These are phyloP conservation scores for Boloria euphrosyne DNA, from an alignment of 2,888 invertebrate species.

Conservation along the genomic window DNA sequence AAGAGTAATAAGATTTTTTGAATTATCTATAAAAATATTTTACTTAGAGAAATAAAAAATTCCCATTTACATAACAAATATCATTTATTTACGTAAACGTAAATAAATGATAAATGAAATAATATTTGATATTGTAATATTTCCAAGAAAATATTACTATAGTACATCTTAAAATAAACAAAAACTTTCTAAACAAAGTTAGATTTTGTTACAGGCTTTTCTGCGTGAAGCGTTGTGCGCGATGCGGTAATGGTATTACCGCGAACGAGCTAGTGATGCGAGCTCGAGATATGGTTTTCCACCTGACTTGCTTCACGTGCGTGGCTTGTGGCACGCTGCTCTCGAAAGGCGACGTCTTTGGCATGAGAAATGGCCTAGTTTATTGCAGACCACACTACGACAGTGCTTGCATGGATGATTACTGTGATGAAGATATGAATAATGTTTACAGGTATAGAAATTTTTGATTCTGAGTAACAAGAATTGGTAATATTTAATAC, in stretches of 20 bases:
- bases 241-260: slow-evolving; percentile 92
- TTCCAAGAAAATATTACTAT: no score
- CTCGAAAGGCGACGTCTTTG: slow-evolving; percentile 95
- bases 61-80: no score
- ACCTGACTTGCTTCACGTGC: slow-evolving; percentile 95
- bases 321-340: slow-evolving; percentile 90
- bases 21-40: no score
- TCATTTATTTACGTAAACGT: no score
- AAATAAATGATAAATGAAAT: no score
- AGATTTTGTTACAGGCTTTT: slow-evolving; percentile 87
- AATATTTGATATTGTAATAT: no score
- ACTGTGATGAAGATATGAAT: slow-evolving; percentile 83
- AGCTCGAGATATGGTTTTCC: slow-evolving; percentile 93
- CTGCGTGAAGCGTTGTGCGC: slow-evolving; percentile 91
- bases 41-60: no score
- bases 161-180: background rate
- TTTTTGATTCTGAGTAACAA: background rate
- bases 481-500: no score
- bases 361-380: slow-evolving; percentile 91
- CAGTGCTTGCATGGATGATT: slow-evolving; percentile 83
- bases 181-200: slow-evolving; percentile 24
- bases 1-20: no score
- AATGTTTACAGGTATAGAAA: slow-evolving; percentile 67
- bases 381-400: slow-evolving; percentile 85
- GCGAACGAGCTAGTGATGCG: slow-evolving; percentile 96